These are phyloP conservation scores for Morelia viridis DNA, from an alignment of 2,797 vertebrate genomes.

Conservation along the genomic window DNA sequence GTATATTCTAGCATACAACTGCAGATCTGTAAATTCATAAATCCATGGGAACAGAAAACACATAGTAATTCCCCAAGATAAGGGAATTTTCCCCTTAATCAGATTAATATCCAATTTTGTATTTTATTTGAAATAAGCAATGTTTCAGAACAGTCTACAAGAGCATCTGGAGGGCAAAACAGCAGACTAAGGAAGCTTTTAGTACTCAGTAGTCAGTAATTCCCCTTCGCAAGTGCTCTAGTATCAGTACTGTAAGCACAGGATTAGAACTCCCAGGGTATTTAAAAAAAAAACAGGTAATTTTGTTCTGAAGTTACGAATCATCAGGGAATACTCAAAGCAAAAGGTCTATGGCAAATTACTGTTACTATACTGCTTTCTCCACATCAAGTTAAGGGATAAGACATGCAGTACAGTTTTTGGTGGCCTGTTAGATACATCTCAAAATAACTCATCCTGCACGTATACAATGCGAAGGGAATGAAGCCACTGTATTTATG, in stretches of 20 bases:
- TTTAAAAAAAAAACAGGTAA: not conserved
- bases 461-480: not conserved
- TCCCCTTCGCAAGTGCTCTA: not conserved
- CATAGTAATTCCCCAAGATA: not conserved
- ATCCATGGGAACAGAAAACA: too few species aligned
- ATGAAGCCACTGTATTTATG: not conserved
- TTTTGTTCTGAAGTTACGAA: not conserved
- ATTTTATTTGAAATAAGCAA: not conserved
- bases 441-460: not conserved
- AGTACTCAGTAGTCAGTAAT: not conserved
- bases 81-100: not conserved
- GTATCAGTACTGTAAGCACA: not conserved
- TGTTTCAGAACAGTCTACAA: not conserved
- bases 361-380: not conserved
- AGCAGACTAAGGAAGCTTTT: not conserved
- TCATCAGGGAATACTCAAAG: not conserved
- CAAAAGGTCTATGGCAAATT: not conserved
- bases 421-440: not conserved
- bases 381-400: not conserved
- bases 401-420: not conserved
- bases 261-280: too few species aligned
- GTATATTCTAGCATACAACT: too few species aligned
- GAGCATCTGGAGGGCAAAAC: not conserved
- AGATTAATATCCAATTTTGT: not conserved
- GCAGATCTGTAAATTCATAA: too few species aligned